Evolutionary conservation across 1,140 invertebrate genomes (phyloP), one percentile per base, ranked within the genome.

Genomic region (Cecropterus lyciades): DNA sequence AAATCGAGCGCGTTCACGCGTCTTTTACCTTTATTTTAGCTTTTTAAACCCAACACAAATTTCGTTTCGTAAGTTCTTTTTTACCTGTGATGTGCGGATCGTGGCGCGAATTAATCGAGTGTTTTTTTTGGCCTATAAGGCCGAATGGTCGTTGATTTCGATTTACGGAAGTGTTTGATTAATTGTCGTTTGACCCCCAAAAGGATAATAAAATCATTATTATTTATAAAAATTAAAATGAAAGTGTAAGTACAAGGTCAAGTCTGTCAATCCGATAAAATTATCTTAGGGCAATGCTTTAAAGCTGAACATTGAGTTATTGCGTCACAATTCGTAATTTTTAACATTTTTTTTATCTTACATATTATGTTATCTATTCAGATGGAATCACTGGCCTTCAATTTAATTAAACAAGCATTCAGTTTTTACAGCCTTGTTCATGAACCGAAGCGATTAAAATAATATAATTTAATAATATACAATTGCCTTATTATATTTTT

Each of bases 1-100:
- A 66, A 60, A n/a, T 49, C 65, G 56, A 60, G 48, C 72, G 72
- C 65, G 75, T 30, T 13, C 64, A 71, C 80, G 72, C 79, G 83
- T 78, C 30, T 72, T 53, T 24, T 14, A 60, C 45, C 56, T 67
- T 74, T 72, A 46, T 74, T 74, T 80, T 70, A 70, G 81, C 73
- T 69, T 71, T 67, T 66, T 72, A 71, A 67, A 60, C 63, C 53
- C 24, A 62, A 57, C 70, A 57, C 70, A 55, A 63, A 55, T 57
- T 48, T 63, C 48, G 37, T 66, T 67, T 56, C 56, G 63, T 45
- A 69, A 72, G 70, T 69, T 74, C 69, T 33, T 73, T 30, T 14
- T 69, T 42, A 37, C 60, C 69, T 59, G 42, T 53, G 52, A 66
- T 55, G 33, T 65, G 66, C 49, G 66, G 57, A 68, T 62, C 46